Evolutionary conservation across 2,797 vertebrate species (phyloP), one percentile per base, ranked within the genome.

Genomic region (Chromobotia macracanthus): DNA sequence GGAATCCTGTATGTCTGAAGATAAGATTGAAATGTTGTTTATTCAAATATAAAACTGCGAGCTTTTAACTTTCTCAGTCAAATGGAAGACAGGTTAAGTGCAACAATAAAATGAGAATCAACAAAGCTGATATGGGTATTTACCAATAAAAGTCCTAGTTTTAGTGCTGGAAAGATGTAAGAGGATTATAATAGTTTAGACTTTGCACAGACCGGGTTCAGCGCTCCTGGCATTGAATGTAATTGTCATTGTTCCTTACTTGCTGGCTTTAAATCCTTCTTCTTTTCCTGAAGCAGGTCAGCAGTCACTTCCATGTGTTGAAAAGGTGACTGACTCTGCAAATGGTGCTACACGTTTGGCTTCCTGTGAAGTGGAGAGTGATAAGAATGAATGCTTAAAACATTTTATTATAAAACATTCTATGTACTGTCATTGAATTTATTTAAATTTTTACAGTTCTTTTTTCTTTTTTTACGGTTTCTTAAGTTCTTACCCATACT

Each of bases 101-200:
- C 86, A 88, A 84, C 90, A 87, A 90, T 90, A 89, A 86, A 85
- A 93, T 81, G 72, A 81, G 87, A 86, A 58, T 87, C 88, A 90
- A 91, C 88, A 90, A 90, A 90, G 87, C 88, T 90, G 92, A 93
- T 88, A 90, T 82, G 89, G 90, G 86, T 93, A 91, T 93, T 93
- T 94, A 94, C 91, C 89, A 92, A 91, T 90, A 92, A 92, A 92
- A 90, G 88, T 82, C 75, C 78, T 82, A 41, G 85, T 85, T 88
- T 82, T 81, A 88, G 83, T 84, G 73, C 77, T 79, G 84, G 81
- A 88, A 72, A 83, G 72, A 87, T 81, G 86, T 94, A 93, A 94
- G 93, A 94, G 93, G 93, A 94, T 94, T 94, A 94, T 80, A 80
- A 75, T 67, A 86, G 69, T 88, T 89, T 86, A 85, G 82, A 74